Percentiles rank a stretch among this genome's conserved stretches.
Conservation (phyloP, 2,888 invertebrate genomes). For the Neoaliturus tenellus region DNA sequence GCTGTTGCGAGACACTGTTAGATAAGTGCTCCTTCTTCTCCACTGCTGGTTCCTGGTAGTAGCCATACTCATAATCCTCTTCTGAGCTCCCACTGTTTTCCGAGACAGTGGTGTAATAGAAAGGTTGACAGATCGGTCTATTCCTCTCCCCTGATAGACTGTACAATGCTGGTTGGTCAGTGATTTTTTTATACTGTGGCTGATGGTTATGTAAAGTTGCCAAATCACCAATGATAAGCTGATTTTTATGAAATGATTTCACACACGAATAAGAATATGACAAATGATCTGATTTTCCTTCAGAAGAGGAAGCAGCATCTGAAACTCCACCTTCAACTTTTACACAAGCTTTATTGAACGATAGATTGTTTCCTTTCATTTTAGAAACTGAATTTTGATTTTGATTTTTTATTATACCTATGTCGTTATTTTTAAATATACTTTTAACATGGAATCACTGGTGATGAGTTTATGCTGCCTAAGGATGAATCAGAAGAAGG, state of each 20-base stretch:
- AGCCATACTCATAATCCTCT: background rate
- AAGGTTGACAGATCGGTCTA: background rate
- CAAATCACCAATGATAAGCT: background rate
- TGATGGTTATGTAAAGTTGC: background rate
- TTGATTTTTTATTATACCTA: background rate
- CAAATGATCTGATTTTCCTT: background rate
- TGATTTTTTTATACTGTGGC: background rate
- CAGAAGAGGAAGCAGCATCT: background rate
- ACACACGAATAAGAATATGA: conserved; percentile 42
- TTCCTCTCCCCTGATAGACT: conserved; percentile 10
- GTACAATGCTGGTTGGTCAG: background rate
- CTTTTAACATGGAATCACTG: no score
- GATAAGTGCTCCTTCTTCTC: background rate
- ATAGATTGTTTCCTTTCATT: background rate
- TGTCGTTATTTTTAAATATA: no score
- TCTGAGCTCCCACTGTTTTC: background rate
- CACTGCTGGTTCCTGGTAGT: background rate
- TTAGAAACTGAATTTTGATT: background rate
- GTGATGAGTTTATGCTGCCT: no score
- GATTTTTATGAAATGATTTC: conserved; percentile 13
- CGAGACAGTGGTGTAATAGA: background rate
- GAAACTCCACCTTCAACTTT: background rate
- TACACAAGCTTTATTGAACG: background rate
- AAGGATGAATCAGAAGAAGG: no score
- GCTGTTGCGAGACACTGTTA: background rate